Evolutionary conservation across 2,888 invertebrate species (phyloP).

Genomic region (Malachius bipustulatus): DNA sequence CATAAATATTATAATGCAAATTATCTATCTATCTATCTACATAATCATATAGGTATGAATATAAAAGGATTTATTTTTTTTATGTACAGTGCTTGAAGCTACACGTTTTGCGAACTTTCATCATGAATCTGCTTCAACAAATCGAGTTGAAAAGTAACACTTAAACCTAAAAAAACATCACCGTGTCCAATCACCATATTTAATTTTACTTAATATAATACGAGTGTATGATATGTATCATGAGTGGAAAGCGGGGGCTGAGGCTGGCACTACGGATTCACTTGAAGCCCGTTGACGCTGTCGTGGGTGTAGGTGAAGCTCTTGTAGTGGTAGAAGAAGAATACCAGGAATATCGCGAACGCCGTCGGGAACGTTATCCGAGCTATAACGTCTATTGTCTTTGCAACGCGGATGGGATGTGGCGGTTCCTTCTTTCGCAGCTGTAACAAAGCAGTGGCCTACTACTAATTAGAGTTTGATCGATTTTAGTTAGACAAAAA

Average conservation of each 20-base stretch:
- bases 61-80: too few relatives aligned
- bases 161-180: not conserved
- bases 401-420: slow-evolving; percentile 85
- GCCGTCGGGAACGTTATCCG: slow-evolving; percentile 89
- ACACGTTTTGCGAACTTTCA: slow-evolving; percentile 36
- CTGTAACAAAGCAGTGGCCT: slow-evolving; percentile 70
- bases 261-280: not conserved
- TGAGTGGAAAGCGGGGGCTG: too few relatives aligned
- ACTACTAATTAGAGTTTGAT: slow-evolving; percentile 33
- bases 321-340: slow-evolving; percentile 92
- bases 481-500: too few relatives aligned
- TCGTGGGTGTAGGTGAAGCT: slow-evolving; percentile 55
- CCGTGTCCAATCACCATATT: not conserved
- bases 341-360: slow-evolving; percentile 85
- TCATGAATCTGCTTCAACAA: slow-evolving; percentile 9
- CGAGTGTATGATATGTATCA: not conserved
- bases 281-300: not conserved
- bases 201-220: not conserved
- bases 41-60: too few relatives aligned
- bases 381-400: slow-evolving; percentile 89
- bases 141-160: slow-evolving; percentile 7
- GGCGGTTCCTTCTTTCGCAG: slow-evolving; percentile 85
- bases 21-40: too few relatives aligned
- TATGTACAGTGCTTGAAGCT: slow-evolving; percentile 37
- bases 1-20: too few relatives aligned